These are phyloP conservation scores for Montipora foliosa DNA, from an alignment of 64 coral and sea anemone species.

Conservation along the genomic window DNA sequence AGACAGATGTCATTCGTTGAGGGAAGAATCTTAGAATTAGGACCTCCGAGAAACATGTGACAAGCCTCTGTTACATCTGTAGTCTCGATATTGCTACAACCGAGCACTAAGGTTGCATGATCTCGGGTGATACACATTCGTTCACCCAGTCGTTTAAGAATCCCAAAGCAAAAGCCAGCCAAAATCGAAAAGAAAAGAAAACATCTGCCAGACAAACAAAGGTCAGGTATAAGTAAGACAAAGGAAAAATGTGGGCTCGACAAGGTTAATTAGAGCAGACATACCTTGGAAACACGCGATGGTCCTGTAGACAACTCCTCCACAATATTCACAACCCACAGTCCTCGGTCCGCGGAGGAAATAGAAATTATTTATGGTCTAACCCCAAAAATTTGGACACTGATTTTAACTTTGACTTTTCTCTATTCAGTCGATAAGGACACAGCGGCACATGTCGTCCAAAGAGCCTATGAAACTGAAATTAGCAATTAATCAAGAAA, in stretches of 20 bases:
- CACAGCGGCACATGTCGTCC: background rate
- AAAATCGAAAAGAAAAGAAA: background rate
- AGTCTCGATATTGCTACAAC: background rate
- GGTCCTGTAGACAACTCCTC: constrained; percentile 31
- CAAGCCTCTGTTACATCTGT: background rate
- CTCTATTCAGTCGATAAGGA: background rate
- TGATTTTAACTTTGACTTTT: background rate
- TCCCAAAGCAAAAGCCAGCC: background rate
- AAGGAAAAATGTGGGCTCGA: background rate
- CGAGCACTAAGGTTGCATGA: background rate
- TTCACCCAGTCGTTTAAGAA: background rate
- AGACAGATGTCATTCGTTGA: background rate
- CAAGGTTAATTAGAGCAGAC: background rate
- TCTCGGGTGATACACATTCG: background rate
- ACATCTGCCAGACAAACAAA: too few relatives aligned
- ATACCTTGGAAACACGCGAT: background rate
- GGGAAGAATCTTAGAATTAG: background rate
- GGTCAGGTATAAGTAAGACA: background rate
- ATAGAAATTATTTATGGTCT: background rate
- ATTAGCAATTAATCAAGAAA: background rate
- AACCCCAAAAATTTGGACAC: background rate
- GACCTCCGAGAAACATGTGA: background rate
- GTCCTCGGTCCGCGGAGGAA: background rate
- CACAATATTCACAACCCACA: background rate
- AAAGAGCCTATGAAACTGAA: background rate